Conservation (phyloP, 1,140 invertebrate species). For the Lanistes nyassanus region DNA sequence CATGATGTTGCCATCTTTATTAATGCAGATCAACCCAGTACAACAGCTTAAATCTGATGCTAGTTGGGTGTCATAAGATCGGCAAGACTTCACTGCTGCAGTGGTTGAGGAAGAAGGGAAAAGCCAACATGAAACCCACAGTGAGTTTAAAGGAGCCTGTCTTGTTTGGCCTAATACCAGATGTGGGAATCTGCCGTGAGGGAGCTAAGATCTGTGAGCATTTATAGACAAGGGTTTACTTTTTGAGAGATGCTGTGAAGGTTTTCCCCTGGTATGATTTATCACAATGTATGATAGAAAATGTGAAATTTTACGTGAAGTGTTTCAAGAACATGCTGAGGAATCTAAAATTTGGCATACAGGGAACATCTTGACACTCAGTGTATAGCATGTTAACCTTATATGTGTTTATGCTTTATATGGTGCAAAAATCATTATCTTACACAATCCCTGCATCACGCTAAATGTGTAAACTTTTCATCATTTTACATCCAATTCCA, state of each 20-base stretch:
- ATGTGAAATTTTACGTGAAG: no score
- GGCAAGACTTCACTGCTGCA: conserved; percentile 94
- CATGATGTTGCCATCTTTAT: conserved; percentile 19
- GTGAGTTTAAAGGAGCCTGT: conserved; percentile 25
- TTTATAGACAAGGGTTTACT: no score
- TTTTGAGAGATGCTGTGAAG: no score
- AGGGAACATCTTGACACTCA: no score
- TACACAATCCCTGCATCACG: not conserved
- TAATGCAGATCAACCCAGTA: conserved; percentile 87
- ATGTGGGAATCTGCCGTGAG: no score
- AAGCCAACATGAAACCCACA: conserved; percentile 32
- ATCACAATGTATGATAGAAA: no score
- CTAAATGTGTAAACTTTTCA: not conserved
- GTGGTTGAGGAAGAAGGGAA: conserved; percentile 86
- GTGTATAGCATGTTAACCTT: no score
- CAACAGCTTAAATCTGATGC: conserved; percentile 96
- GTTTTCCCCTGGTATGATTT: no score
- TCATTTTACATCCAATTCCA: conserved; percentile 28
- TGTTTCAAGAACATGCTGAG: no score
- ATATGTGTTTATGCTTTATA: not conserved
- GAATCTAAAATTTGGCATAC: not conserved
- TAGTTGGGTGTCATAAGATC: conserved; percentile 93
- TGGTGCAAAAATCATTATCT: not conserved
- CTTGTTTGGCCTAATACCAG: no score
- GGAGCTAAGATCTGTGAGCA: no score